Evolutionary conservation across 1,140 invertebrate genomes (phyloP), one percentile per base, ranked within the genome.

Genomic region (Lordiphosa mommai): DNA sequence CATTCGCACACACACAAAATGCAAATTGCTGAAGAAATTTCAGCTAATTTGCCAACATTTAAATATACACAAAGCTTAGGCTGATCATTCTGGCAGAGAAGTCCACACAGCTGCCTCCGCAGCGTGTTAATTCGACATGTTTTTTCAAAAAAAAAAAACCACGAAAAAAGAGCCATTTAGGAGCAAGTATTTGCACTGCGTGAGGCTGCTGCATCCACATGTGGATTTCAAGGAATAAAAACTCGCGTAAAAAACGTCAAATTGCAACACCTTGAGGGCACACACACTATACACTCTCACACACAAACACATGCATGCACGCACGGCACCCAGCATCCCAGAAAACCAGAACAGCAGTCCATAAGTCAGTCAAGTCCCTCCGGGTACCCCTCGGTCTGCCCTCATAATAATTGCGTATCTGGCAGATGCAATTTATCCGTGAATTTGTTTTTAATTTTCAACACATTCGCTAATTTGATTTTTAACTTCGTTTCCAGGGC

Each of bases 401-500:
- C 69, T 84, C 77, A 82, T 86, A 87, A 88, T 88, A 87, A 88
- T 88, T 88, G 79, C 86, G 86, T 88, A 87, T 85, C 85, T 87
- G 85, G 86, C 86, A 86, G 80, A 88, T 88, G 86, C 86, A 88
- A 88, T 88, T 88, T 88, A 88, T 88, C 86, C 86, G 82, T 86
- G 86, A 88, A 88, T 88, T 88, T 88, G 86, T 88, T 88, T 88
- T 88, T 88, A 88, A 88, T 88, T 88, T 88, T 88, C 86, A 88
- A 88, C 86, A 88, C 86, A 88, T 88, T 88, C 86, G 77, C 86
- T 88, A 88, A 88, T 88, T 88, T 88, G 86, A 88, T 88, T 88
- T 88, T 88, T 88, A 88, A 88, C 86, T 88, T 86, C 77, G 77
- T 84, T 82, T 84, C 77, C 67, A 82, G 63, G 63, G 68, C 74